phyloP scores from a whole-genome alignment of 2,888 invertebrate genomes.

The Melieria crassipennis region DNA sequence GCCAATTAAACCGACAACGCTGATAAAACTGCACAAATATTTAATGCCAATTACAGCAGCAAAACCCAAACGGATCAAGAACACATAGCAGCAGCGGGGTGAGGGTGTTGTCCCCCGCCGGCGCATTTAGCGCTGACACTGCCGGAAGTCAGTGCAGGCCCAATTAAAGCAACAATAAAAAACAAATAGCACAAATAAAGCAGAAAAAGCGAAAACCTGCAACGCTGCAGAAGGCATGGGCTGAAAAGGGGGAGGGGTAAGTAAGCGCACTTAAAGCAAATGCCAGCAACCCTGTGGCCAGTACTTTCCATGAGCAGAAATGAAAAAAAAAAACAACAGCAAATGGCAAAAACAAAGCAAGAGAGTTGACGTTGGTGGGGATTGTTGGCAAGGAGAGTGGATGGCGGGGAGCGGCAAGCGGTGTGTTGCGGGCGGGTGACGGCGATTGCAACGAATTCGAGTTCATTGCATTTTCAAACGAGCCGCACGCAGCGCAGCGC shows the following conservation, averaged over 20 bases:
- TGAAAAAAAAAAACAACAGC: neutral
- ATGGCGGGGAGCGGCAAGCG: neutral
- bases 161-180: neutral
- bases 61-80: too few relatives aligned
- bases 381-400: neutral
- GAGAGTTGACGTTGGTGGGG: too few relatives aligned
- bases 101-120: too few relatives aligned
- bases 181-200: neutral
- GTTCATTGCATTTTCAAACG: conserved; percentile 61
- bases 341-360: neutral
- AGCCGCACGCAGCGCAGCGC: conserved; percentile 10
- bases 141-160: neutral
- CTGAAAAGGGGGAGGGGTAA: too few relatives aligned
- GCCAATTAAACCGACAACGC: conserved; percentile 6
- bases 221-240: neutral
- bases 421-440: neutral
- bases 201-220: neutral
- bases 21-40: neutral
- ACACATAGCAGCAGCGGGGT: too few relatives aligned
- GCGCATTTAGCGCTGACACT: too few relatives aligned
- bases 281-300: neutral
- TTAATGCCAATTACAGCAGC: neutral
- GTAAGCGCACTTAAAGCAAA: neutral
- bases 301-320: neutral
- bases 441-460: conserved; percentile 47